Evolutionary conservation across 1,140 invertebrate genomes (phyloP).

Genomic region (Dermatophagoides farinae): DNA sequence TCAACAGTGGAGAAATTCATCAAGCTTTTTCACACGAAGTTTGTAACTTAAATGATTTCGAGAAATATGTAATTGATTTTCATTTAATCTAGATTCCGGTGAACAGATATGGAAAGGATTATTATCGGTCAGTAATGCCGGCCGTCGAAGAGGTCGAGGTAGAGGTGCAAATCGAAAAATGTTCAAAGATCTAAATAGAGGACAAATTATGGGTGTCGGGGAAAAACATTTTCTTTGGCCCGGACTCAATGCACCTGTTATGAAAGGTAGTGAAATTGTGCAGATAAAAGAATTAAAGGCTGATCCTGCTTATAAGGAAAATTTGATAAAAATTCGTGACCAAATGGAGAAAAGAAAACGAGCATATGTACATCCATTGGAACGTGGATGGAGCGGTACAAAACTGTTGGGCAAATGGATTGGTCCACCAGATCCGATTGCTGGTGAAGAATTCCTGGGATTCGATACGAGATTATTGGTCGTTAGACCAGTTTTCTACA

Average conservation of each 20-base stretch:
- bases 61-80: not conserved
- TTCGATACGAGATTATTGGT: slow-evolving; percentile 73
- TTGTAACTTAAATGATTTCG: not conserved
- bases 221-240: slow-evolving; percentile 67
- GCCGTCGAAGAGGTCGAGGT: slow-evolving; percentile 77
- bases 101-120: slow-evolving; percentile 79
- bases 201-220: slow-evolving; percentile 69
- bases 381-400: slow-evolving; percentile 68
- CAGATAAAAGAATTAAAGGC: slow-evolving; percentile 43
- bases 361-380: slow-evolving; percentile 47
- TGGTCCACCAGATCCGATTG: slow-evolving; percentile 63
- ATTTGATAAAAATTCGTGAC: slow-evolving; percentile 47
- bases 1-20: not conserved
- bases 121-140: slow-evolving; percentile 83
- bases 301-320: slow-evolving; percentile 45
- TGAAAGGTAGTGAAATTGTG: slow-evolving; percentile 51
- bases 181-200: slow-evolving; percentile 64
- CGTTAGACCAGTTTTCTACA: slow-evolving; percentile 50
- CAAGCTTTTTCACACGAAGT: not conserved
- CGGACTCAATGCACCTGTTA: slow-evolving; percentile 60
- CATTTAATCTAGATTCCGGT: slow-evolving; percentile 40
- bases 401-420: slow-evolving; percentile 59
- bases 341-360: slow-evolving; percentile 38
- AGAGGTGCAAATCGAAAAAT: slow-evolving; percentile 47
- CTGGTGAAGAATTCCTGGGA: slow-evolving; percentile 55